Conservation (phyloP, 92 coral and sea anemone genomes). For the Epizoanthus illoricatus region DNA sequence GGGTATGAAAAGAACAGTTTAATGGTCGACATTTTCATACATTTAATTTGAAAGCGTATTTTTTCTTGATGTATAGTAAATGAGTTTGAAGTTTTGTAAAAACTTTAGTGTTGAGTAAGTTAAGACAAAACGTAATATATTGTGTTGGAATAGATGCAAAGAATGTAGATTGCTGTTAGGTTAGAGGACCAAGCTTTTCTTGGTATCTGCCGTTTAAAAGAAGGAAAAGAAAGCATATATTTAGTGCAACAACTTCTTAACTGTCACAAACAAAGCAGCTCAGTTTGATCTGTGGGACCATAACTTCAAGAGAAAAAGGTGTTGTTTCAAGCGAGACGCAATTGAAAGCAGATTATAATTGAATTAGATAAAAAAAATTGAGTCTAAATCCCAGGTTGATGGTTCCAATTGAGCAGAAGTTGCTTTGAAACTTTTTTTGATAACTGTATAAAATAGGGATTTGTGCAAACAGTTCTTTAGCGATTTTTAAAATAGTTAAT, state of each 20-base stretch:
- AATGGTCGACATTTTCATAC: slow-evolving; percentile 32
- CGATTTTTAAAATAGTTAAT: too few relatives aligned
- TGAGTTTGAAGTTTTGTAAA: slow-evolving; percentile 38
- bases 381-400: too few relatives aligned
- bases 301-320: background rate
- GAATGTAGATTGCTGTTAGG: background rate
- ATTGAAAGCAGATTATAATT: too few relatives aligned
- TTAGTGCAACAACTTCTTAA: background rate
- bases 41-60: slow-evolving; percentile 42
- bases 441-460: too few relatives aligned
- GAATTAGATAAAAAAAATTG: too few relatives aligned
- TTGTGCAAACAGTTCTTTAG: too few relatives aligned
- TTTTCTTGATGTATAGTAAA: slow-evolving; percentile 34
- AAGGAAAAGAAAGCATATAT: background rate
- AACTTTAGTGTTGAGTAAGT: slow-evolving; percentile 11
- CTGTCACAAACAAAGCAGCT: background rate
- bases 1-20: slow-evolving; percentile 1
- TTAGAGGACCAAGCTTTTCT: background rate
- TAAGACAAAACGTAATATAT: slow-evolving; percentile 6
- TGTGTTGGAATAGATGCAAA: background rate
- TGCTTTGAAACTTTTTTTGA: too few relatives aligned
- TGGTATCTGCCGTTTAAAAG: background rate
- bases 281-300: background rate
- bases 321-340: background rate
- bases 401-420: too few relatives aligned